A percentile compares a stretch with the other conserved stretches of the same genome.
Evolutionary conservation across 2,797 vertebrate species (phyloP).

Genomic region (Silurus aristotelis): DNA sequence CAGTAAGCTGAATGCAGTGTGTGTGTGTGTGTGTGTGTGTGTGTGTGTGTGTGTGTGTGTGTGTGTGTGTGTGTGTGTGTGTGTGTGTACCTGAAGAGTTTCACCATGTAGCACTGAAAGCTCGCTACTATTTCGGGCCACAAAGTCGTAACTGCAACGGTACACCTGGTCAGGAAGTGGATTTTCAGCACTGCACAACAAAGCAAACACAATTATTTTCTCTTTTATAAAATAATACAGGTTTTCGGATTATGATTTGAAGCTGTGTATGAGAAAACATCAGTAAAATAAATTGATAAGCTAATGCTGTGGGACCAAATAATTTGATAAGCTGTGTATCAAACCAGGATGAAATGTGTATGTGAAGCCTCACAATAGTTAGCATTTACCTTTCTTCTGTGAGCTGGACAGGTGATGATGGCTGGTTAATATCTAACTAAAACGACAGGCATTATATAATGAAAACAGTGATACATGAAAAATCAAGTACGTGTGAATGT

Average conservation of each 20-base stretch:
- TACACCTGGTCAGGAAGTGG: conserved; percentile 59
- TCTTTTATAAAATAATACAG: background rate
- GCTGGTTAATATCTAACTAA: conserved; percentile 19
- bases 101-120: conserved; percentile 83
- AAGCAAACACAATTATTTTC: background rate
- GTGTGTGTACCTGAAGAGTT: conserved; percentile 75
- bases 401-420: background rate
- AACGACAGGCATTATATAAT: background rate
- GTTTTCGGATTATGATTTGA: background rate
- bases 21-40: background rate
- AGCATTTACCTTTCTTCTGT: conserved; percentile 37
- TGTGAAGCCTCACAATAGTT: background rate
- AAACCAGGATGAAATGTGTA: background rate
- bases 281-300: background rate
- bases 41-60: no score
- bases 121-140: conserved; percentile 86
- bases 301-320: background rate
- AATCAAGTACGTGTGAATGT: background rate
- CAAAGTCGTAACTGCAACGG: conserved; percentile 84
- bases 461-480: background rate
- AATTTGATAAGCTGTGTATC: background rate
- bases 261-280: background rate
- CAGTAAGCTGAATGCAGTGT: background rate
- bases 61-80: background rate
- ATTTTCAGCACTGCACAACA: conserved; percentile 55